These are phyloP conservation scores for Conger conger DNA, from an alignment of 2,113 vertebrate species.

Conservation along the genomic window DNA sequence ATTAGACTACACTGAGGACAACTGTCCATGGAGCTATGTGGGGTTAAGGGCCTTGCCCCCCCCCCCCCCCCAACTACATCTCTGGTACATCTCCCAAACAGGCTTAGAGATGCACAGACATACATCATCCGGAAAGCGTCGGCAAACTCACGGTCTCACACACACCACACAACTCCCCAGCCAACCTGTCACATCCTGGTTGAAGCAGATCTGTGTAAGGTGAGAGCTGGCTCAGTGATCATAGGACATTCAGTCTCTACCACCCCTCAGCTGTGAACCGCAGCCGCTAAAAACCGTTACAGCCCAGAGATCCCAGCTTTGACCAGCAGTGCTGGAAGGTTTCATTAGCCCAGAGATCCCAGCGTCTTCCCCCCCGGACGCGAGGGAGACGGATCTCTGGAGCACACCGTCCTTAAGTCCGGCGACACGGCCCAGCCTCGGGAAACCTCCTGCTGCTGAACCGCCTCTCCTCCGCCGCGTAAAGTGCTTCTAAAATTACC, in stretches of 20 bases:
- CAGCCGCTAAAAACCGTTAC: not conserved
- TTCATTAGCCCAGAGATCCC: not conserved
- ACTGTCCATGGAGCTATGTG: too few relatives aligned
- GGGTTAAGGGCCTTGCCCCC: too few relatives aligned
- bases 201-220: not conserved
- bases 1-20: too few relatives aligned
- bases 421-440: too few relatives aligned
- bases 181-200: not conserved
- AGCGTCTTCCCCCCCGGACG: not conserved
- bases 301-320: too few relatives aligned
- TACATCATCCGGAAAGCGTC: too few relatives aligned
- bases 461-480: not conserved
- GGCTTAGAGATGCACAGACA: not conserved
- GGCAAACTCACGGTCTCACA: too few relatives aligned
- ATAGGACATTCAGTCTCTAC: not conserved
- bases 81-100: too few relatives aligned
- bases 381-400: not conserved
- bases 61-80: too few relatives aligned
- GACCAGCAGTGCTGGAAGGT: not conserved
- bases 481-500: slow-evolving; percentile 33
- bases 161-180: too few relatives aligned
- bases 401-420: not conserved
- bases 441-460: not conserved
- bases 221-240: not conserved
- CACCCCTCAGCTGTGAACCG: not conserved